Evolutionary conservation across 2,113 vertebrate genomes (phyloP), one percentile per base, ranked within the genome.

Genomic region (Lathamus discolor): DNA sequence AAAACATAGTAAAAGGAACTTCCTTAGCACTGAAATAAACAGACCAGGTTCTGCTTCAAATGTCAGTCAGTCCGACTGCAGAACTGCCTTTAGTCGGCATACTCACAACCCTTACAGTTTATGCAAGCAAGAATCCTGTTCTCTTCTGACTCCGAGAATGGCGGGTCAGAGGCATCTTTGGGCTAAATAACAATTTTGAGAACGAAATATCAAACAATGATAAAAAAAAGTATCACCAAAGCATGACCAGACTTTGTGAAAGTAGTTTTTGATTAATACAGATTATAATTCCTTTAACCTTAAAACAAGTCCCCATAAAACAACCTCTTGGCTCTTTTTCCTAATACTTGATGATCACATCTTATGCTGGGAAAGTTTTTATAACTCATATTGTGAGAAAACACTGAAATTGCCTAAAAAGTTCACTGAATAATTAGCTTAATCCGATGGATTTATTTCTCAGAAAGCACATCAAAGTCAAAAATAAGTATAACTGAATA

Each of bases 391-490:
- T 7, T 23, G 79, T 86, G 83, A 77, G 79, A 92, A 92, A 95
- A 62, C 41, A 62, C 29, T 72, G 62, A 14, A 96, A 92, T 14
- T 49, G 54, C 29, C n/a, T 31, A 18, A 79, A 54, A 85, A 86
- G 75, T 90, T 91, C 87, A 86, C 51, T 83, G 78, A 17, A 51
- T 76, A 51, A 95, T 94, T 37, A 87, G 70, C 74, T 92, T 87
- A 91, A 94, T 66, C 78, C 62, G 35, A 43, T 66, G 35, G 39
- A 9, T 84, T 91, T 57, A 31, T 29, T 92, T 73, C 75, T 80
- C 49, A 89, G 79, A 61, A 93, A 72, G 22, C 62, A 91, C 57
- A 95, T 91, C 57, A 95, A 87, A 85, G 62, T 35, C 83, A 91
- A 69, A 73, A 92, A 74, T 31, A 7, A 87, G 25, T 31, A 14